Evolutionary conservation across 2,797 vertebrate species (phyloP), one percentile per base, ranked within the genome.

Genomic region (Sebastes reedi): DNA sequence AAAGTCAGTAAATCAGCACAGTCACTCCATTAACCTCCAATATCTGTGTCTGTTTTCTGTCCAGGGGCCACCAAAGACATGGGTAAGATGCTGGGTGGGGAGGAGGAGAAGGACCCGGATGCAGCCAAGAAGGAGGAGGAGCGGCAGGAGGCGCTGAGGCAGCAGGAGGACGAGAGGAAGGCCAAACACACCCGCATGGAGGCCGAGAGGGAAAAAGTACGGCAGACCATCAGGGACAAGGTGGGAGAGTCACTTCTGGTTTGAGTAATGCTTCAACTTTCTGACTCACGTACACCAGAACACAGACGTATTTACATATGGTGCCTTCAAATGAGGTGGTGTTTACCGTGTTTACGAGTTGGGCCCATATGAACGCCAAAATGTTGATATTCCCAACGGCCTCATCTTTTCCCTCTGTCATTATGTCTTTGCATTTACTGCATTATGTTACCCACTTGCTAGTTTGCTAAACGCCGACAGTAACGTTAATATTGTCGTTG

Each of bases 51-150:
- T 30, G 4, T 52, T 27, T 66, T 30, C 2, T 75, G 6, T 20
- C 0, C 93, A 99, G 98, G 98, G 86, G 98, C 98, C 95, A 99
- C 98, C 91, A 99, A 99, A 95, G 98, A 99, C 93, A 99, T 99
- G 98, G 98, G 98, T 29, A 99, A 99, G 95, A 99, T 99, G 98
- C 93, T 99, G 72, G 98, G 98, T 1, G 98, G 98, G 0, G 98
- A 99, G 90, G 98, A 99, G 87, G 98, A 99, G 95, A 98, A 99
- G 92, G 98, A 99, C 84, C 98, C 98, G 0, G 98, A 99, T 0
- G 97, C 98, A 0, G 97, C 98, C 93, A 98, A 99, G 92, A 99
- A 99, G 85, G 98, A 99, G 84, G 98, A 99, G 82, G 98, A 99
- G 87, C 94, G 97, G 13, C 98, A 99, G 95, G 98, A 99, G 87